phyloP scores from a whole-genome alignment of 2,113 vertebrate species.

The Callopanchax toddi region DNA sequence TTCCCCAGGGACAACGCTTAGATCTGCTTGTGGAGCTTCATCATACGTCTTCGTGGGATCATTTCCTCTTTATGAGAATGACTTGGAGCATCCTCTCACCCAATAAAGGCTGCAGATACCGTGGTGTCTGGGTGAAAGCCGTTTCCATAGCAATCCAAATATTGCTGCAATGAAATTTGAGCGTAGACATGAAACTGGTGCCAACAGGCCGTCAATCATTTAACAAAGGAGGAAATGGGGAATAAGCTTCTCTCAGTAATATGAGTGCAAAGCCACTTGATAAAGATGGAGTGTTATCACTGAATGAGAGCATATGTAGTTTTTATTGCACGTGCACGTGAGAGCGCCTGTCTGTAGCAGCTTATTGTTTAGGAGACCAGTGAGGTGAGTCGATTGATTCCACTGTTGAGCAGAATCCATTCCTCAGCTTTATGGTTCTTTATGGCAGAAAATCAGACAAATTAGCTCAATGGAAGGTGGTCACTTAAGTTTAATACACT shows the following conservation, averaged over 20 bases:
- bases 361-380: not conserved
- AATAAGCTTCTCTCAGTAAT: slow-evolving; percentile 38
- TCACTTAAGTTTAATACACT: not conserved
- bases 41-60: slow-evolving; percentile 63
- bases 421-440: slow-evolving; percentile 6
- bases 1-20: slow-evolving; percentile 61
- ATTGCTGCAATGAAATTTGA: slow-evolving; percentile 59
- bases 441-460: slow-evolving; percentile 12
- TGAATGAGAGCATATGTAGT: slow-evolving; percentile 10
- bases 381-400: slow-evolving; percentile 23
- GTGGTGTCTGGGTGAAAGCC: slow-evolving; percentile 55
- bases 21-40: slow-evolving; percentile 43
- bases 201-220: slow-evolving; percentile 64
- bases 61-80: slow-evolving; percentile 70
- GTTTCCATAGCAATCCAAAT: slow-evolving; percentile 80
- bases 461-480: slow-evolving; percentile 8
- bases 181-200: slow-evolving; percentile 44
- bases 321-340: not conserved
- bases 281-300: slow-evolving; percentile 57
- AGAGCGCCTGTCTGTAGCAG: not conserved
- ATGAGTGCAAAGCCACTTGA: slow-evolving; percentile 35
- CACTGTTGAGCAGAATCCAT: not conserved
- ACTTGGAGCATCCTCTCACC: slow-evolving; percentile 60
- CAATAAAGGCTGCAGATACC: slow-evolving; percentile 59
- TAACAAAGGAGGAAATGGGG: slow-evolving; percentile 56